A percentile compares a stretch with the other conserved stretches of the same genome.
Evolutionary conservation across 2,113 vertebrate species (phyloP).

Genomic region (Pseudois nayaur): DNA sequence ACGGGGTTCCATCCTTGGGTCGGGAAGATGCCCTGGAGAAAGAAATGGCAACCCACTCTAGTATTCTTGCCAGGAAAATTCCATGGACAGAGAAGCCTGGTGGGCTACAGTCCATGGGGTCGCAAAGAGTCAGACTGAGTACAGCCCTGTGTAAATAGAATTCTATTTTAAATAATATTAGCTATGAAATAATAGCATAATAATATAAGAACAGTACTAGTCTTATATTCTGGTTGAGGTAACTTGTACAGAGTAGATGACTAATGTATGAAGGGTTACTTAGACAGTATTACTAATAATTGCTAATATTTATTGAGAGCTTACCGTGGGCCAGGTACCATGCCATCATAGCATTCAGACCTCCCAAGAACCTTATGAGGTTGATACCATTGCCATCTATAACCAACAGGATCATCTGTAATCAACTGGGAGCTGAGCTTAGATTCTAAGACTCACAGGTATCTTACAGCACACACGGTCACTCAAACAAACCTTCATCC

Average conservation of each 20-base stretch:
- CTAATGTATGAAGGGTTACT: background rate
- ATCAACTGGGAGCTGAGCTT: background rate
- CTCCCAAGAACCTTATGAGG: background rate
- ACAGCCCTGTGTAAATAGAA: background rate
- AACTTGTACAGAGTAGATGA: background rate
- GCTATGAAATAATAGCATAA: background rate
- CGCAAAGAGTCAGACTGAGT: background rate
- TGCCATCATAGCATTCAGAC: background rate
- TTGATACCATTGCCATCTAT: background rate
- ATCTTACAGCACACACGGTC: background rate
- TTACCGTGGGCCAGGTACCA: background rate
- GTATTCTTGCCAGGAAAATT: background rate
- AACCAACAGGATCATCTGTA: background rate
- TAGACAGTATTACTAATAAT: background rate
- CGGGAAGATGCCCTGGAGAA: background rate
- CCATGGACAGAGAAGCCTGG: background rate
- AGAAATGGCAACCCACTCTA: background rate
- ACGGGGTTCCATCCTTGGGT: background rate
- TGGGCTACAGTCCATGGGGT: background rate
- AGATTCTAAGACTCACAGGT: background rate
- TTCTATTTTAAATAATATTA: background rate
- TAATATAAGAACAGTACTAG: background rate
- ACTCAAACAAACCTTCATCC: background rate
- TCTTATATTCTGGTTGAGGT: background rate
- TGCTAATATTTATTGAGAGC: background rate